phyloP scores from a whole-genome alignment of 2,113 vertebrate species.

The Bettongia penicillata region DNA sequence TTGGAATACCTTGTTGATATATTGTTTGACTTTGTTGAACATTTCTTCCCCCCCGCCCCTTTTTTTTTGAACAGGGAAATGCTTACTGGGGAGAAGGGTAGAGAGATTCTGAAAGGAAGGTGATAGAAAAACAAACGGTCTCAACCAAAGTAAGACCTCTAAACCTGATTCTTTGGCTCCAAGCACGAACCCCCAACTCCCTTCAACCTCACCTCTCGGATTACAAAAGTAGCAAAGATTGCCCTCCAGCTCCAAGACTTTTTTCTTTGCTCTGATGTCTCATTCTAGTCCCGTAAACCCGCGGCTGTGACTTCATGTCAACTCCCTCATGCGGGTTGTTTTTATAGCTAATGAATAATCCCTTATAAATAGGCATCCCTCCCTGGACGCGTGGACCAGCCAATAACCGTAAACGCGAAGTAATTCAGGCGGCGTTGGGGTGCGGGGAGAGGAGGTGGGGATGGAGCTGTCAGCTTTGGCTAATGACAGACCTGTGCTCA shows the following conservation, averaged over 20 bases:
- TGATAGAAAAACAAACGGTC: not conserved
- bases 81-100: not conserved
- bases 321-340: not conserved
- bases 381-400: not conserved
- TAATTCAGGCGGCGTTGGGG: not conserved
- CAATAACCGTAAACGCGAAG: not conserved
- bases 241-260: not conserved
- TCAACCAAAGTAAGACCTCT: not conserved
- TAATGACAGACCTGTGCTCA: not conserved
- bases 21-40: not conserved
- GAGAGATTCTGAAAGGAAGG: not conserved
- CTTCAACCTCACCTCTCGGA: not conserved
- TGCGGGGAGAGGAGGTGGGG: not conserved
- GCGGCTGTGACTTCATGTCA: not conserved
- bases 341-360: constrained; percentile 1
- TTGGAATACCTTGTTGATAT: not conserved
- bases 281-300: not conserved
- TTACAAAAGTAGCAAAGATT: not conserved
- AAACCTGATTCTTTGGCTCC: not conserved
- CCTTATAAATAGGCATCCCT: not conserved
- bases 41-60: too few relatives aligned
- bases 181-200: not conserved
- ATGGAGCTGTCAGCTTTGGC: not conserved
- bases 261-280: not conserved
- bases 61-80: not conserved